Base-by-base conservation (phyloP, 2,797 vertebrate species). In the Crenichthys baileyi region DNA sequence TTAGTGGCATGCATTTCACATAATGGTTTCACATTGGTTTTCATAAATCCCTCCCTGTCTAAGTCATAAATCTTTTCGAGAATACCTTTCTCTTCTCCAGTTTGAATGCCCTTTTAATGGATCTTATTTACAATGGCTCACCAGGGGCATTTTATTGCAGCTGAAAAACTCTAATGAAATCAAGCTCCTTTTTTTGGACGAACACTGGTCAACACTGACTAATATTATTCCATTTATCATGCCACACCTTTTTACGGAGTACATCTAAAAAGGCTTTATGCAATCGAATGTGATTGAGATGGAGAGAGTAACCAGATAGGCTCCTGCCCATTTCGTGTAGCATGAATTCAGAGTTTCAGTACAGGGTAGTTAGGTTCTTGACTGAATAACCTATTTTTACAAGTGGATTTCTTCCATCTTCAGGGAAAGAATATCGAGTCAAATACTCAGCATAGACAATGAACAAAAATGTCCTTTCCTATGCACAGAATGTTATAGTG, bases 311-410 rank as follows among this genome's bases (percentile, higher is more conserved):
- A 90, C 81, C 87, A 82, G 88, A 81, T 91, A 83, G 85, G 79
- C 70, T 78, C 63, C 83, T 87, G 84, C 81, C 85, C 88, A 79
- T 92, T 92, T 82, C 92, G 90, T 89, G 88, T 85, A 87, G 83
- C 86, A 90, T 91, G 87, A 87, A 90, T 87, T 77, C 78, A 74
- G 75, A 60, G 81, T 7, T 80, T 84, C 76, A 22, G 77, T 84
- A 85, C 88, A 89, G 81, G 85, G 83, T 55, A 63, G 78, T 88
- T 75, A 85, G 74, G 76, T 60, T 65, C 77, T 41, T 24, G 73
- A 83, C 55, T 48, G 78, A 84, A 80, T 77, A 82, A 83, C 41
- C 26, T 44, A 75, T 84, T 84, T 76, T 87, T 87, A 90, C 87
- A 89, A 85, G 84, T 80, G 55, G 24, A 65, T 44, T 72, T 85